Evolutionary conservation across 2,888 invertebrate genomes (phyloP).

Genomic region (Phaedon cochleariae): DNA sequence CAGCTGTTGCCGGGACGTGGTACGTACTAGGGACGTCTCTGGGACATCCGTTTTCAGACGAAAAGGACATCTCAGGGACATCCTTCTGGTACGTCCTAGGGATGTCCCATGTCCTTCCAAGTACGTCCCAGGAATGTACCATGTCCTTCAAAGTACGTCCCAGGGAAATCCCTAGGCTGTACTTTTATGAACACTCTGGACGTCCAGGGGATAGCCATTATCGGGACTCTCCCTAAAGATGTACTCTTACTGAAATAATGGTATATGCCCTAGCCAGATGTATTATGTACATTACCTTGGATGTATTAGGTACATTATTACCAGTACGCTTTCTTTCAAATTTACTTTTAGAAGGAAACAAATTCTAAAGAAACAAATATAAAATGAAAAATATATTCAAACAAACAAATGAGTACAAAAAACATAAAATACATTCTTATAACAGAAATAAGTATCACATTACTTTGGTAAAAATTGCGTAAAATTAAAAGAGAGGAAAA

Average conservation of each 20-base stretch:
- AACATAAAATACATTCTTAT: no score
- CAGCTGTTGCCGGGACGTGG: not conserved
- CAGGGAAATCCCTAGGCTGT: not conserved
- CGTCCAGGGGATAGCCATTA: not conserved
- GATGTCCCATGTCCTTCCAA: not conserved
- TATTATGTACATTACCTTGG: no score
- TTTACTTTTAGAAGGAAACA: no score
- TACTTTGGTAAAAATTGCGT: not conserved
- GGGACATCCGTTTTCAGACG: not conserved
- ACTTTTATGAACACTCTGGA: not conserved
- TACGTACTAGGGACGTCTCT: not conserved
- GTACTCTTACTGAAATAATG: not conserved
- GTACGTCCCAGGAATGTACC: not conserved
- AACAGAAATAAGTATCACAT: not conserved
- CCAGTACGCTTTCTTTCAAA: no score
- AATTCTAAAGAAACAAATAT: no score
- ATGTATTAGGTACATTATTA: no score
- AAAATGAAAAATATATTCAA: no score
- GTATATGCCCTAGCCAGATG: no score
- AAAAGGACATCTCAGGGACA: not conserved
- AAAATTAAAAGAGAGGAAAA: not conserved
- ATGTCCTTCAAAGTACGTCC: not conserved
- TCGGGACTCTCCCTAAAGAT: not conserved
- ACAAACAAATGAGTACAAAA: no score
- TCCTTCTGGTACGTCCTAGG: not conserved